A percentile compares a stretch with the other conserved stretches of the same genome.
Evolutionary conservation across 2,113 vertebrate genomes (phyloP).

Genomic region (Apistogramma diplotaenia): DNA sequence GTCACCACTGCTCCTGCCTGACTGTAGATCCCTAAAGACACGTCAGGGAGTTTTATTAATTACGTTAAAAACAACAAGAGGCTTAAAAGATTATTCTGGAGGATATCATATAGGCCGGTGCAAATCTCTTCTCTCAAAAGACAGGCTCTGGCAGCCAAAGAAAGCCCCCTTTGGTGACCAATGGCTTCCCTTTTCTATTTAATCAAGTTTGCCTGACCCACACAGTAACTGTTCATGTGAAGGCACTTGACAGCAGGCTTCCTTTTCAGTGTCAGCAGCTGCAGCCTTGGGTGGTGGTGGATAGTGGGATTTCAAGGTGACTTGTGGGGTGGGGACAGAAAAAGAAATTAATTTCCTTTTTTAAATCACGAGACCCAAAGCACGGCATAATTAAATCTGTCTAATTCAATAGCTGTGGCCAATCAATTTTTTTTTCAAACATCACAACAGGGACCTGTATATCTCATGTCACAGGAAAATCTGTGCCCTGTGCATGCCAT

Average conservation of each 20-base stretch:
- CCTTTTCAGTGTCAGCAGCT: not conserved
- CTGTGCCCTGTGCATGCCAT: not conserved
- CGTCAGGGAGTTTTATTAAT: constrained; percentile 66
- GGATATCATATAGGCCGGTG: constrained; percentile 59
- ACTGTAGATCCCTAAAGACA: constrained; percentile 16
- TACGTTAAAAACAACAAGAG: constrained; percentile 75
- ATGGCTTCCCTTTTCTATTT: constrained; percentile 40
- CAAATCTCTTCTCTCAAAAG: constrained; percentile 63
- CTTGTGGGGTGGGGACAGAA: not conserved
- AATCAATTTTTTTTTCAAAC: constrained; percentile 36
- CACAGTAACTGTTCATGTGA: constrained; percentile 19
- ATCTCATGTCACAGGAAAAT: constrained; percentile 30
- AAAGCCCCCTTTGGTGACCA: constrained; percentile 28
- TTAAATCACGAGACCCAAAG: not conserved
- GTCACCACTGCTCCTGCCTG: not conserved
- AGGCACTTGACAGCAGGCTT: constrained; percentile 15
- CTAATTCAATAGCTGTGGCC: constrained; percentile 34
- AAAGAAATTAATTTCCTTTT: not conserved
- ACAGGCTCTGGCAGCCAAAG: constrained; percentile 31
- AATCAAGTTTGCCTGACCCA: constrained; percentile 51
- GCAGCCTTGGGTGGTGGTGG: not conserved
- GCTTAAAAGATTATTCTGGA: constrained; percentile 71
- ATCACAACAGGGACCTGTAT: constrained; percentile 12
- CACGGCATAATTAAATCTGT: constrained; percentile 25
- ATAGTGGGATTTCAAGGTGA: constrained; percentile 35